Percentiles rank a stretch among this genome's conserved stretches.
phyloP scores from a whole-genome alignment of 2,888 invertebrate species.

The Ramazzottius varieornatus region DNA sequence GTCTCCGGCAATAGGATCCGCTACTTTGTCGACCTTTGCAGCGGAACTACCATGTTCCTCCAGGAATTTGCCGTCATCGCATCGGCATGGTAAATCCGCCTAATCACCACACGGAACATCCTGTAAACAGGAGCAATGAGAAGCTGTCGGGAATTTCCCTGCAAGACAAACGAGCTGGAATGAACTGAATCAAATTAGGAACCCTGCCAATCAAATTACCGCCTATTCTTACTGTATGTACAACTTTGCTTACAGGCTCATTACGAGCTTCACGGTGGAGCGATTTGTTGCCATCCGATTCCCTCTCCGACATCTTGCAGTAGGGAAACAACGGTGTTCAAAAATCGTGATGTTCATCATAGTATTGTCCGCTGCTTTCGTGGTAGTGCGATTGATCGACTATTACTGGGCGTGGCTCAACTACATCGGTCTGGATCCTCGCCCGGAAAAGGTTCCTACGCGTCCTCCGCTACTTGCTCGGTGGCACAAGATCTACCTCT shows the following conservation, averaged over 20 bases:
- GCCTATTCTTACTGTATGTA: too few species aligned
- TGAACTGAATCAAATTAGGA: too few species aligned
- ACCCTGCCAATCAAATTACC: too few species aligned
- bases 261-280: neutral
- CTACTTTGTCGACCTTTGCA: neutral
- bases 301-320: neutral
- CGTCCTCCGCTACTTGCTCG: neutral
- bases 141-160: neutral
- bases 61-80: neutral
- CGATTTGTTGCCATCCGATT: neutral
- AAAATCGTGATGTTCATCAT: neutral
- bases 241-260: neutral
- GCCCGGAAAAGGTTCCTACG: neutral
- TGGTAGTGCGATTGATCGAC: neutral
- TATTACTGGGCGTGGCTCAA: neutral
- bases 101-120: too few species aligned
- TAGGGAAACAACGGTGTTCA: neutral
- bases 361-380: neutral
- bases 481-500: neutral
- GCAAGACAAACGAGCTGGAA: too few species aligned
- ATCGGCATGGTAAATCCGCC: neutral
- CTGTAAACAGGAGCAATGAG: neutral
- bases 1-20: neutral
- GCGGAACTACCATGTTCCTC: neutral
- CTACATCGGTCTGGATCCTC: neutral